A percentile compares a stretch with the other conserved stretches of the same genome.
phyloP scores from a whole-genome alignment of 2,888 invertebrate genomes.

The Aethes cnicana region DNA sequence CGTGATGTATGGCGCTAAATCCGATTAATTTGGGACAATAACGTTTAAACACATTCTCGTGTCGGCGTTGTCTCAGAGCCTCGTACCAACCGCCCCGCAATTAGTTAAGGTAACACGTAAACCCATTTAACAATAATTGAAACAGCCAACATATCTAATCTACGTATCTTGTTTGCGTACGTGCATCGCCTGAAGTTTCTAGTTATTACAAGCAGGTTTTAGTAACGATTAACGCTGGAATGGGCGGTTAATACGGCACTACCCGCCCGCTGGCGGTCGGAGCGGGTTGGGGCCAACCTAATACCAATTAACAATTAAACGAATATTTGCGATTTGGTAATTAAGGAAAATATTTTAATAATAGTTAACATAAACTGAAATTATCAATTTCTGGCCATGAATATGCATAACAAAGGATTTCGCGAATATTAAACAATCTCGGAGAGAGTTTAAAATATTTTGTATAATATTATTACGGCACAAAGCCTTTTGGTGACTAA shows the following conservation, averaged over 20 bases:
- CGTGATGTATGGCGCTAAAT: conserved; percentile 62
- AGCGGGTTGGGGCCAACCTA: neutral
- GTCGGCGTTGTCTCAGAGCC: conserved; percentile 45
- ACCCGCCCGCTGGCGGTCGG: neutral
- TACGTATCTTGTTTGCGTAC: conserved; percentile 30
- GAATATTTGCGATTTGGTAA: conserved; percentile 12
- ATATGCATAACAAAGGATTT: conserved; percentile 20
- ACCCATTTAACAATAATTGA: conserved; percentile 47
- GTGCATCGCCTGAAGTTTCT: conserved; percentile 24
- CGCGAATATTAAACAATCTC: conserved; percentile 15
- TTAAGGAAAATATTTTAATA: neutral
- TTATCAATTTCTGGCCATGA: conserved; percentile 17
- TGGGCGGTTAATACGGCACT: conserved; percentile 11
- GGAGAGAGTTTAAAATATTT: conserved; percentile 7
- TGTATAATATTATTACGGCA: conserved; percentile 4
- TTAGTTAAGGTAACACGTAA: conserved; percentile 50
- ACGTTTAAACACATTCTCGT: conserved; percentile 62
- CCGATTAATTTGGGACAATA: conserved; percentile 71
- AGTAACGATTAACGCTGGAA: conserved; percentile 24
- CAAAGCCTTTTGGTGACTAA: conserved; percentile 6
- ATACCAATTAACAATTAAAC: conserved; percentile 2
- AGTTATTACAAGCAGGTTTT: conserved; percentile 26
- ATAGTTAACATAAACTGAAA: conserved; percentile 17
- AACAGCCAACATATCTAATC: conserved; percentile 37
- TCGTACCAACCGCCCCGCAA: conserved; percentile 42